phyloP scores from a whole-genome alignment of 2,888 invertebrate species.

The Epinotia nisella region DNA sequence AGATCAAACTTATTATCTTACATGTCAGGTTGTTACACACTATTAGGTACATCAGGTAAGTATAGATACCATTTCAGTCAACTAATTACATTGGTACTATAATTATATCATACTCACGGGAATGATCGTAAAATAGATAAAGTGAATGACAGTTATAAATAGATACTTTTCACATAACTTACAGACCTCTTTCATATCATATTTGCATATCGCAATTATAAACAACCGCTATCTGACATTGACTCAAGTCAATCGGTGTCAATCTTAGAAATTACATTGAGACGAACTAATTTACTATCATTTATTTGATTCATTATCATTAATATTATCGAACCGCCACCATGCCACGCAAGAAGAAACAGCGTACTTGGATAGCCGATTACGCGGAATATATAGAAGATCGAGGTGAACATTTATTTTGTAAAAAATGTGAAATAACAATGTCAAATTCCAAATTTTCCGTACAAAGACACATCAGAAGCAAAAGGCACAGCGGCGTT shows the following conservation, averaged over 20 bases:
- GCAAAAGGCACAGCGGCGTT: slow-evolving; percentile 8
- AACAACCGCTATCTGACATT: neutral
- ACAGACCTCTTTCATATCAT: slow-evolving; percentile 1
- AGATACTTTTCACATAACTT: neutral
- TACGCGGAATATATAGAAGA: slow-evolving; percentile 22
- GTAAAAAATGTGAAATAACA: slow-evolving; percentile 15
- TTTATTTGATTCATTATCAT: slow-evolving; percentile 3
- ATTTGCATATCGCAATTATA: too few species aligned
- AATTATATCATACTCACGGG: slow-evolving; percentile 2
- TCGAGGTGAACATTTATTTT: slow-evolving; percentile 8
- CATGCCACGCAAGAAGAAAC: slow-evolving; percentile 26
- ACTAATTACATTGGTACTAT: slow-evolving; percentile 5
- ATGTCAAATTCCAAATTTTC: slow-evolving; percentile 7
- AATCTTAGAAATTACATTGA: slow-evolving; percentile 7
- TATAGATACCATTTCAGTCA: neutral
- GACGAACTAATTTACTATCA: slow-evolving; percentile 8
- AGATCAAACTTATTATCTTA: neutral
- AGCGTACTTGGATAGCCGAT: slow-evolving; percentile 27
- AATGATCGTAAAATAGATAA: slow-evolving; percentile 1
- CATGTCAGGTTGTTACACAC: neutral
- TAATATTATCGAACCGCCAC: slow-evolving; percentile 9
- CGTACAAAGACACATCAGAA: slow-evolving; percentile 17
- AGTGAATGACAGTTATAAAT: neutral
- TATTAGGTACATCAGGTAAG: neutral
- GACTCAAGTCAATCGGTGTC: slow-evolving; percentile 5